Evolutionary conservation across 2,797 vertebrate species (phyloP), one percentile per base, ranked within the genome.

Genomic region (Tenualosa thibaudeaui): DNA sequence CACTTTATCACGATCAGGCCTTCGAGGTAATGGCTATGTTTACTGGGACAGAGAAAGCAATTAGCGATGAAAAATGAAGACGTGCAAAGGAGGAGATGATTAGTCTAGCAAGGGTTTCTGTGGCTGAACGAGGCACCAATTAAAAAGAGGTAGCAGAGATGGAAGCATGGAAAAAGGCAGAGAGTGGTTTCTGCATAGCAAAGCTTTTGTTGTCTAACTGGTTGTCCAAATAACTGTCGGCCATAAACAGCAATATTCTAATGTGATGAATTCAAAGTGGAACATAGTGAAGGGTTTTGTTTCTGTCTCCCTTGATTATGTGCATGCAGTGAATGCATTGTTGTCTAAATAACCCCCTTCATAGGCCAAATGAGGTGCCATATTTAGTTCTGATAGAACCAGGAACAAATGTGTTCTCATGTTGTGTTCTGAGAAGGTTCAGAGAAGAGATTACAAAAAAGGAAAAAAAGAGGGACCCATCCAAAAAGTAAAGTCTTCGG

Each of bases 61-160:
- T 85, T 51, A n/a, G 81, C 84, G 86, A 87, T 86, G 85, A 87
- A 46, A 89, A 89, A 91, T 87, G 9, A 83, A 85, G 87, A 86
- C 0, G 37, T 3, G 31, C 46, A 10, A 26, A 26, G 85, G 88
- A 85, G 81, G 62, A 81, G 81, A 86, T 78, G 71, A 78, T 78
- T 78, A 46, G 17, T 6, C 68, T 17, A 46, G 37, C 71, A 46
- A 40, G 3, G 6, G 65, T 17, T 43, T 46, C 40, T 78, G 71
- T 78, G 71, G 71, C 43, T 19, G 6, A 75, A 37, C 71, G 31
- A 71, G 65, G 5, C 43, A 6, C 6, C 71, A 78, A 37, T 78
- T 78, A 78, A 37, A 37, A 15, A 31, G 65, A 6, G 10, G 12
- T 71, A 40, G 15, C 15, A 8, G 1, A 9, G 13, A 78, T 8